Evolutionary conservation across 2,797 vertebrate genomes (phyloP), one percentile per base, ranked within the genome.

Genomic region (Pseudomugil tenellus): DNA sequence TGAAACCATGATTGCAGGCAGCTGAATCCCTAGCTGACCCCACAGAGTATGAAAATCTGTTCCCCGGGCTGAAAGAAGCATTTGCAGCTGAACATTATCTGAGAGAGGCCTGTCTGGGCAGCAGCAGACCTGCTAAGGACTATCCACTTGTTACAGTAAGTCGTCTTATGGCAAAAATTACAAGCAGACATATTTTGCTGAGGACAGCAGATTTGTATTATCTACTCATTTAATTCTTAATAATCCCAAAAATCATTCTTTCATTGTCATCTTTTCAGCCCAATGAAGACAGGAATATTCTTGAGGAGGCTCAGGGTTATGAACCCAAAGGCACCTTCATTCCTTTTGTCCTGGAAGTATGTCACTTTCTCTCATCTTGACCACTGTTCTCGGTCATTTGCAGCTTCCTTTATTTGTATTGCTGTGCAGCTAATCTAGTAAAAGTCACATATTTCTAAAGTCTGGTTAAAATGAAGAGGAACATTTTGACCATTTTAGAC

Each of bases 31-130:
- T 99, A 41, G 98, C 98, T 48, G 98, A 99, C 83, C 98, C 98
- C 32, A 99, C 97, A 6, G 97, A 98, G 77, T 99, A 99, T 68
- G 98, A 98, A 89, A 99, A 99, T 84, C 94, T 99, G 62, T 99
- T 99, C 76, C 98, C 98, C 21, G 98, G 98, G 17, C 89, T 99
- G 81, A 98, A 92, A 87, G 98, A 99, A 91, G 96, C 98, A 28
- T 99, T 98, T 81, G 85, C 94, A 70, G 98, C 95, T 39, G 98
- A 99, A 83, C 92, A 96, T 46, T 99, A 94, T 12, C 92, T 99
- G 39, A 94, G 96, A 83, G 93, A 97, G 80, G 93, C 91, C 16
- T 92, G 91, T 74, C 89, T 94, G 32, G 91, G 91, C 43, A 88
- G 87, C 59, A 82, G 93, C 49, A 92, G 95, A 76, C 96, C 96